Conservation (phyloP, 2,113 vertebrate genomes). For the Equus przewalskii region DNA sequence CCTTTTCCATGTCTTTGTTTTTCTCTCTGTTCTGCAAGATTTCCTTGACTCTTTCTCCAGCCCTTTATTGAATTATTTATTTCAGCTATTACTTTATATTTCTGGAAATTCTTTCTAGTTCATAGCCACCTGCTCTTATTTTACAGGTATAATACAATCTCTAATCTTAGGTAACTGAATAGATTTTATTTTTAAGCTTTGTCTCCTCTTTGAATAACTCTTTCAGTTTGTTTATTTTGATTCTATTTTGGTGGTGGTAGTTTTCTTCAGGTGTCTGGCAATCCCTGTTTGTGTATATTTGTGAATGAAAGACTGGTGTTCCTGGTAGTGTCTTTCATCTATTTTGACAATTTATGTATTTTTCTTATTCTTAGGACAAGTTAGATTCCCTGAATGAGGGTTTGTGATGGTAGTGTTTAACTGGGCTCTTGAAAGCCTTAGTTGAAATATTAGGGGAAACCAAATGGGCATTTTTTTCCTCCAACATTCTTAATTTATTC, state of each 20-base stretch:
- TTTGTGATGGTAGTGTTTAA: constrained; percentile 16
- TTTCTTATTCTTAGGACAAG: not conserved
- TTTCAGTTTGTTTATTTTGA: not conserved
- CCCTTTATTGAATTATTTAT: constrained; percentile 17
- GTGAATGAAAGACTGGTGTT: not conserved
- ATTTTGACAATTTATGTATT: not conserved
- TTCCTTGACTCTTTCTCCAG: constrained; percentile 1
- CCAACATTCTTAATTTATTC: not conserved
- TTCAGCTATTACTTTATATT: constrained; percentile 52
- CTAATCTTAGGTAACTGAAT: not conserved
- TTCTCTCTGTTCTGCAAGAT: not conserved
- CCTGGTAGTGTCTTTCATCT: not conserved
- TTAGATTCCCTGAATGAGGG: not conserved
- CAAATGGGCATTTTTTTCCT: not conserved
- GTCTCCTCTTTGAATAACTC: not conserved
- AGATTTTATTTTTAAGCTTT: not conserved
- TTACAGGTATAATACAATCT: not conserved
- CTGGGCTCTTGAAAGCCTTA: not conserved
- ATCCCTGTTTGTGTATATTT: not conserved
- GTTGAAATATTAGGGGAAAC: constrained; percentile 39
- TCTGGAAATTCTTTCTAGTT: not conserved
- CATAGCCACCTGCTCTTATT: not conserved
- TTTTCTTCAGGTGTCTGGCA: constrained; percentile 10
- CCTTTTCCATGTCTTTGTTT: not conserved
- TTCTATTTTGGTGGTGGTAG: not conserved